Evolutionary conservation across 1,140 invertebrate species (phyloP), one percentile per base, ranked within the genome.

Genomic region (Mamestra configurata): DNA sequence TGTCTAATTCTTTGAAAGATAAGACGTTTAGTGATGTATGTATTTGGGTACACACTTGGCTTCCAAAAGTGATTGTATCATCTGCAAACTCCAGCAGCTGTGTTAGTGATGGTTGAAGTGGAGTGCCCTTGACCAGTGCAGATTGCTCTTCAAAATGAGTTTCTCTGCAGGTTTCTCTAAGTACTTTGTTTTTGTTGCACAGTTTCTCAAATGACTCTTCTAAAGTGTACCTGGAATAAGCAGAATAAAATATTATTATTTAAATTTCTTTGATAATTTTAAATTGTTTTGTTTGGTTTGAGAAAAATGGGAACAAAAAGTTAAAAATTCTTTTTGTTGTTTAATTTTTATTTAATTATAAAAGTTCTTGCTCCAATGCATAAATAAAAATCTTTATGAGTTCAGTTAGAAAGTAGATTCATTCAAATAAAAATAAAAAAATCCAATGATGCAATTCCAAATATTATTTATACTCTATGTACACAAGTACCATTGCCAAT

Each of bases 201-300:
- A 94, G 84, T 78, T 90, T 92, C 15, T 94, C 90, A 86, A 92
- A 90, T 18, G 84, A 76, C 37, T 93, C 89, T 80, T 93, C 92
- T 73, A 94, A 40, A 20, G 83, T 82, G 15, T 79, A 84, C 46
- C 94, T 95, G 87, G 51, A 93, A 94, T 68, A 43, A 1, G 22
- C 5, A 51, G 35, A 81, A 31, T 24, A 18, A 55, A 53, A 70
- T 20, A 68, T 20, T 59, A 57, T 66, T 37, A 15, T 7, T n/a
- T 35, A 20, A 1, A 37, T 6, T 13, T 24, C 0, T 13, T 57
- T 27, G 2, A 27, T 15, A n/a, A n/a, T n/a, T 22, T 55, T 3
- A 43, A 43, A 3, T n/a, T 51, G 46, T 1, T n/a, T n/a, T 51
- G 1, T n/a, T n/a, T n/a, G n/a, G n/a, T n/a, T n/a, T n/a, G n/a